Evolutionary conservation across 2,888 invertebrate genomes (phyloP), one percentile per base, ranked within the genome.

Genomic region (Drosophila eohydei): DNA sequence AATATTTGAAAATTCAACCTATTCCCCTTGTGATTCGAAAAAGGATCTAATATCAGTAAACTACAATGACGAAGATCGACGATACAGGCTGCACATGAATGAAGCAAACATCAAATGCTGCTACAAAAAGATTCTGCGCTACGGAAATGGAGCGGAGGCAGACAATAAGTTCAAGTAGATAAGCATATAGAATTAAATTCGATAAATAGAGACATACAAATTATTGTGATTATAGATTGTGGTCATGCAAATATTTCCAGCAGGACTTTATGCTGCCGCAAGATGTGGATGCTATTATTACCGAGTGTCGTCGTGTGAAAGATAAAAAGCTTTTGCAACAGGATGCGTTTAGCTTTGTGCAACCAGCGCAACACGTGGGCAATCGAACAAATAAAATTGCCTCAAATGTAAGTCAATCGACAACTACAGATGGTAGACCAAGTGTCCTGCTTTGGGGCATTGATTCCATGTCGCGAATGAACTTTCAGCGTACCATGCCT

Each of bases 401-500:
- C 21, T 93, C 68, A 14, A 79, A 6, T 28, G 14, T 2, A 0
- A 14, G 4, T 9, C 12, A 32, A 5, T 21, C 54, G 4, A 6
- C 7, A 1, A 28, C 41, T 12, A 4, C 7, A 2, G 14, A 50
- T n/a, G 40, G 46, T n/a, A 80, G 73, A 11, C 86, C 95, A 12
- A 96, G 95, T 90, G 95, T 98, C 0, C 92, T 98, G 40, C 93
- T 97, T 83, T 91, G 98, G 52, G 98, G 97, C 30, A 95, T 98
- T 81, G 97, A 98, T 91, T 96, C 96, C 26, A 95, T 98, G 83
- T 97, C 97, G 0, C 93, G 97, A 59, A 93, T 96, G 65, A 97
- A 97, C 88, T 94, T 97, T 74, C 93, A 95, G 6, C 94, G 96
- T 46, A 95, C 95, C 4, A 95, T 98, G 95, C 95, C 96, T 0